phyloP scores from a whole-genome alignment of 2,797 vertebrate genomes.

The Glossophaga mutica region DNA sequence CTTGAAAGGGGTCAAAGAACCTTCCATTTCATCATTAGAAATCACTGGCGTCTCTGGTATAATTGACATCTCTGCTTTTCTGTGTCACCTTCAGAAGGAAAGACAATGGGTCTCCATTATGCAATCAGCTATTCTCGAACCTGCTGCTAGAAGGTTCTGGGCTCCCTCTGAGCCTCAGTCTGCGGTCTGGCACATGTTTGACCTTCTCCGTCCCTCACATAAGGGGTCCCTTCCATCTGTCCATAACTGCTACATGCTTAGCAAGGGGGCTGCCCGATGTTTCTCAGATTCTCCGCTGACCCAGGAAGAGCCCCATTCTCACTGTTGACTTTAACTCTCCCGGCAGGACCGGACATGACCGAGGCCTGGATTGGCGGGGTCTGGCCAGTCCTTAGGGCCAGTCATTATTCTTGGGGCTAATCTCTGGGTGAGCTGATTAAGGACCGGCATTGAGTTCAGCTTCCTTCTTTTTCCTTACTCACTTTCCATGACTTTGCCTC shows the following conservation, averaged over 20 bases:
- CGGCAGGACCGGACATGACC: neutral
- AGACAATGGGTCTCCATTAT: neutral
- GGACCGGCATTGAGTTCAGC: neutral
- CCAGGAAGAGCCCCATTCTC: neutral
- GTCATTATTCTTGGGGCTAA: neutral
- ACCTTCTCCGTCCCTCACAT: neutral
- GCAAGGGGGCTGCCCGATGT: neutral
- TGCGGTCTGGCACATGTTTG: neutral
- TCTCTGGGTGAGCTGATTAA: neutral
- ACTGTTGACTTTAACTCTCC: neutral
- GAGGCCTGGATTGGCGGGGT: neutral
- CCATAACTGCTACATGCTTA: neutral
- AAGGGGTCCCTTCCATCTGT: neutral
- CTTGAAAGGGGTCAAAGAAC: neutral
- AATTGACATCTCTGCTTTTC: neutral
- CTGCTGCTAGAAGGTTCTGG: neutral
- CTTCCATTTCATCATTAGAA: neutral
- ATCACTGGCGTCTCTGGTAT: neutral
- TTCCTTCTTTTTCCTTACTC: neutral
- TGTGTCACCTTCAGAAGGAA: neutral
- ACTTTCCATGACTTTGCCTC: neutral
- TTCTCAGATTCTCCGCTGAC: neutral
- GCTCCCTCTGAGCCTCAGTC: neutral
- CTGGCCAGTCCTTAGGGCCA: neutral
- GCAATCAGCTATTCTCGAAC: neutral